Percentiles rank a stretch among this genome's conserved stretches.
These are phyloP conservation scores for Mesoligia furuncula DNA, from an alignment of 2,888 invertebrate species.

Conservation along the genomic window DNA sequence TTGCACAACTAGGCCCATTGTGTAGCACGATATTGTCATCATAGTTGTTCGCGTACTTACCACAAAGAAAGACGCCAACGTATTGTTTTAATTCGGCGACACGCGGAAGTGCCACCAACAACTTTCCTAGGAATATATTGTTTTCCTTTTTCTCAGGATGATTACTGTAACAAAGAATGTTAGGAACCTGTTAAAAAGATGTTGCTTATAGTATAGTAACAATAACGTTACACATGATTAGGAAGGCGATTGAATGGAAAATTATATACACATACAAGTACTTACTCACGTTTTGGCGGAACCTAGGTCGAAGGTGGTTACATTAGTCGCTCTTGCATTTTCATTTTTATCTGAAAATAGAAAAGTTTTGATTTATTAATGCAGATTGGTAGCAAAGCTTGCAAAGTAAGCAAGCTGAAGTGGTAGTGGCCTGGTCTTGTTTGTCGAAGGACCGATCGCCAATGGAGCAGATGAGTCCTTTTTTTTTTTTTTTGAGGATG, in stretches of 20 bases:
- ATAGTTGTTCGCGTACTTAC: constrained; percentile 71
- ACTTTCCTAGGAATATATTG: constrained; percentile 64
- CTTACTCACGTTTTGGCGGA: constrained; percentile 88
- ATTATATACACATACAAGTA: constrained; percentile 70
- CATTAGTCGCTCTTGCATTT: constrained; percentile 68
- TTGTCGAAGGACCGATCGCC: no score
- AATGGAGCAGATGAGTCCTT: no score
- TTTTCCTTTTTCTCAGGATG: constrained; percentile 64
- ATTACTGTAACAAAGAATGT: constrained; percentile 66
- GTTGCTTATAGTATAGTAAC: background rate
- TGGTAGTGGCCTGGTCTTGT: no score
- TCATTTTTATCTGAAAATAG: constrained; percentile 76
- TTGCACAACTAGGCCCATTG: constrained; percentile 33
- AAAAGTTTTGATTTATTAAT: constrained; percentile 7
- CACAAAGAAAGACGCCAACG: constrained; percentile 79
- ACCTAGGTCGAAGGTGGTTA: constrained; percentile 74
- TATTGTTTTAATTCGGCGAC: constrained; percentile 81
- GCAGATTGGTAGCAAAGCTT: background rate
- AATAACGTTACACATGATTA: constrained; percentile 13
- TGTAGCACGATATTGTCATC: constrained; percentile 31
- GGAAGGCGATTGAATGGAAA: constrained; percentile 31
- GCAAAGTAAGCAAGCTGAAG: no score
- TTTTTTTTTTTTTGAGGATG: no score
- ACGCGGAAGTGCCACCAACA: constrained; percentile 71
- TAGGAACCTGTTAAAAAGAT: constrained; percentile 13